Base-by-base conservation (phyloP, 2,113 vertebrate genomes). In the Hippocampus comes region DNA sequence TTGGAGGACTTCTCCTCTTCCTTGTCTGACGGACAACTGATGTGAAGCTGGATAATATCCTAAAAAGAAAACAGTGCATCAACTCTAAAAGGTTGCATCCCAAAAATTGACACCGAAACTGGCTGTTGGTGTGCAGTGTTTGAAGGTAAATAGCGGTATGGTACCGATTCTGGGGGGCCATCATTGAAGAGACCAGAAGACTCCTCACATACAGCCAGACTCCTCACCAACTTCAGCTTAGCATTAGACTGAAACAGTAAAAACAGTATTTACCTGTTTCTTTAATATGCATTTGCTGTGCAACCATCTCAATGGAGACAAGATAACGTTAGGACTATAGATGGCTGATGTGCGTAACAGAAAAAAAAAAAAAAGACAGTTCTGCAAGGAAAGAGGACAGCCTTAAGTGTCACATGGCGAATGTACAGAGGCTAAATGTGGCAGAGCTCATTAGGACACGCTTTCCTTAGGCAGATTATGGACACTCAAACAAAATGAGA, bases 21-120 rank as follows among this genome's bases (percentile, higher is more conserved):
- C 81, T 98, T 99, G 91, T 99, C 97, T 42, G 96, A 98, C 10
- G 97, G 96, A 85, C 96, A 99, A 90, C 96, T 99, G 88, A 99
- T 94, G 60, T 98, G 97, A 83, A 99, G 91, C 34, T 98, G 97
- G 81, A 99, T 98, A 84, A 98, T 94, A 83, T 98, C 97, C 97
- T 99, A 82, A n/a, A 78, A 73, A 4, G 66, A 73, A 0, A 4
- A 46, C 7, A n/a, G 43, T 53, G 38, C 48, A 38, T 21, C 48
- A 53, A 20, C 55, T 51, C 38, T 12, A 43, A 21, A n/a, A 15
- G 20, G 41, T n/a, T 65, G 9, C 11, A 65, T 9, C 10, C 15
- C 25, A 27, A 20, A 51, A 48, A 30, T 46, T 5, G 12, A 49
- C 43, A 67, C 46, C 0, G 2, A 25, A 42, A 66, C 38, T 66